These are phyloP conservation scores for Leucoraja erinaceus DNA, from an alignment of 2,113 vertebrate species.

Conservation along the genomic window DNA sequence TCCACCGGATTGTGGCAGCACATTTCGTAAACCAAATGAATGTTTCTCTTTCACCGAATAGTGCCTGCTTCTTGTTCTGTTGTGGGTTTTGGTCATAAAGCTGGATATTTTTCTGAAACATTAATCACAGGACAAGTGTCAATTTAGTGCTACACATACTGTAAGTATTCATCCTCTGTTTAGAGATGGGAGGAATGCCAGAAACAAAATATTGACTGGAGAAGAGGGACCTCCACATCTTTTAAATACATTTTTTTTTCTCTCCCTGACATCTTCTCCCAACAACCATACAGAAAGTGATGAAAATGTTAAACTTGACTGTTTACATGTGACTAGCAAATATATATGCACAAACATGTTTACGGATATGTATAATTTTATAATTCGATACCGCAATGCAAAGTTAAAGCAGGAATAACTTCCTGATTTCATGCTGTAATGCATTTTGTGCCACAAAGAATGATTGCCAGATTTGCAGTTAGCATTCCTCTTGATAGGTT, in stretches of 20 bases:
- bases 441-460: not conserved
- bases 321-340: not conserved
- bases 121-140: not conserved
- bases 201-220: not conserved
- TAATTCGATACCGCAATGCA: not conserved
- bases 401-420: not conserved
- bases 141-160: not conserved
- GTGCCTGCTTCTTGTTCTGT: conserved; percentile 28
- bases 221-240: not conserved
- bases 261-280: not conserved
- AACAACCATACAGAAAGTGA: not conserved
- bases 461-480: not conserved
- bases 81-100: conserved; percentile 8
- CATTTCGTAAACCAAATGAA: conserved; percentile 36
- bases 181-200: not conserved
- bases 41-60: conserved; percentile 30
- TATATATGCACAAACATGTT: not conserved
- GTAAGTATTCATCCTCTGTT: conserved; percentile 7
- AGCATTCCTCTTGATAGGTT: not conserved
- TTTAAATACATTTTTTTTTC: not conserved
- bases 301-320: not conserved
- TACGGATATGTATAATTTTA: not conserved
- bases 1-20: not conserved
- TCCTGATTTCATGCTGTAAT: not conserved
- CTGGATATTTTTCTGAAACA: not conserved